Evolutionary conservation across 2,797 vertebrate species (phyloP).

Genomic region (Cyclopterus lumpus): DNA sequence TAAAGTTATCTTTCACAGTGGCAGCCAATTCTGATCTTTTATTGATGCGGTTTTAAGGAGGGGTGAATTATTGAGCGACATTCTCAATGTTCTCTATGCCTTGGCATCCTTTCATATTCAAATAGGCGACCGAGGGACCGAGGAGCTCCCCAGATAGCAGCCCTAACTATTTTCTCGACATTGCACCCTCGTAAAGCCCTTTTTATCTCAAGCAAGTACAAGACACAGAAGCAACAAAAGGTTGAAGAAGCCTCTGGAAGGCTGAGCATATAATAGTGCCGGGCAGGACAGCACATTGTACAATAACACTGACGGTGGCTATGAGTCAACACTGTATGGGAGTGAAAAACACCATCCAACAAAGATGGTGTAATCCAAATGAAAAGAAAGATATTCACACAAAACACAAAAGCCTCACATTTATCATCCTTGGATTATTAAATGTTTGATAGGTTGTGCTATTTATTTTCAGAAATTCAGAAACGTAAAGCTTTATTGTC

Average conservation of each 20-base stretch:
- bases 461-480: not conserved
- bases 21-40: conserved; percentile 71
- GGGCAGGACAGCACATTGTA: not conserved
- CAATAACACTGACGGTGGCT: not conserved
- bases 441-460: not conserved
- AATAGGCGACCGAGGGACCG: conserved; percentile 28
- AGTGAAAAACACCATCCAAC: not conserved
- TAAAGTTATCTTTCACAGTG: conserved; percentile 28
- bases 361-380: not conserved
- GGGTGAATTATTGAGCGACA: conserved; percentile 80
- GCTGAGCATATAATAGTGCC: not conserved
- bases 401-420: not conserved
- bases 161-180: conserved; percentile 8
- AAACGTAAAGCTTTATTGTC: conserved; percentile 18
- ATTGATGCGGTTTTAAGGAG: conserved; percentile 78
- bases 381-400: not conserved
- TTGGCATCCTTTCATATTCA: conserved; percentile 64
- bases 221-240: conserved; percentile 6
- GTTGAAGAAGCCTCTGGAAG: not conserved
- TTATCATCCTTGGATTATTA: not conserved
- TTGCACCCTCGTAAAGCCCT: not conserved
- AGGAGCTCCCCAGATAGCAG: conserved; percentile 22
- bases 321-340: not conserved
- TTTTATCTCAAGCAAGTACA: not conserved
- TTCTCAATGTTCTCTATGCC: conserved; percentile 44